These are phyloP conservation scores for Dipodomys ordii DNA, from an alignment of 2,113 vertebrate species.

Conservation along the genomic window DNA sequence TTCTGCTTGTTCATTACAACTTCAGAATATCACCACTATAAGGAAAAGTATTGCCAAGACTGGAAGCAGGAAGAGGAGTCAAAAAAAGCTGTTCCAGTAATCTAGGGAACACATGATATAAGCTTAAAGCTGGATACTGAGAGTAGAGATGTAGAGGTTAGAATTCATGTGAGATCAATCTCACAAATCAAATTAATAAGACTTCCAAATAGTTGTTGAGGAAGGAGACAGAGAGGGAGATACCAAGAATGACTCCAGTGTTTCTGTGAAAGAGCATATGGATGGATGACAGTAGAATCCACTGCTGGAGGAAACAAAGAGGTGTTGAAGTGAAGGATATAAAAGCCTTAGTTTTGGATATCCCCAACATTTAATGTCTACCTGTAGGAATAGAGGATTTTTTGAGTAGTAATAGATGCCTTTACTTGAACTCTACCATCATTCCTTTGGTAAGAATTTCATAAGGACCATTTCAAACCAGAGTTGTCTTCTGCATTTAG, in stretches of 20 bases:
- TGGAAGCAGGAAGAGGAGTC: neutral
- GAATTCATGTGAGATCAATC: conserved; percentile 21
- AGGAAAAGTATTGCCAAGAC: neutral
- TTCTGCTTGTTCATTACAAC: too few species aligned
- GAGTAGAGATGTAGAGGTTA: neutral
- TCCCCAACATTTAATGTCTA: neutral
- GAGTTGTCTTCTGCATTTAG: neutral
- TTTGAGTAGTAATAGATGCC: neutral
- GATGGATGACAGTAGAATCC: neutral
- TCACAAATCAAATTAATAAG: neutral
- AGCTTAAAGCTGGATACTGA: neutral
- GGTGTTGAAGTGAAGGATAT: neutral
- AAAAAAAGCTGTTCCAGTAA: neutral
- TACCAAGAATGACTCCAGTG: neutral
- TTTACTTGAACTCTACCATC: neutral
- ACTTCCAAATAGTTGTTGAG: neutral
- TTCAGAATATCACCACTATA: too few species aligned
- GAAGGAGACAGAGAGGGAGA: neutral
- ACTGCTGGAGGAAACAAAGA: neutral
- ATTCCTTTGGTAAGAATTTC: neutral
- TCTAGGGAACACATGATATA: neutral
- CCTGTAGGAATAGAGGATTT: neutral
- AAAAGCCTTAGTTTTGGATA: neutral
- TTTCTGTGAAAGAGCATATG: neutral
- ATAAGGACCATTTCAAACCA: neutral